Percentiles rank a stretch among this genome's conserved stretches.
Conservation (phyloP, 2,113 vertebrate genomes). For the Odobenus rosmarus region DNA sequence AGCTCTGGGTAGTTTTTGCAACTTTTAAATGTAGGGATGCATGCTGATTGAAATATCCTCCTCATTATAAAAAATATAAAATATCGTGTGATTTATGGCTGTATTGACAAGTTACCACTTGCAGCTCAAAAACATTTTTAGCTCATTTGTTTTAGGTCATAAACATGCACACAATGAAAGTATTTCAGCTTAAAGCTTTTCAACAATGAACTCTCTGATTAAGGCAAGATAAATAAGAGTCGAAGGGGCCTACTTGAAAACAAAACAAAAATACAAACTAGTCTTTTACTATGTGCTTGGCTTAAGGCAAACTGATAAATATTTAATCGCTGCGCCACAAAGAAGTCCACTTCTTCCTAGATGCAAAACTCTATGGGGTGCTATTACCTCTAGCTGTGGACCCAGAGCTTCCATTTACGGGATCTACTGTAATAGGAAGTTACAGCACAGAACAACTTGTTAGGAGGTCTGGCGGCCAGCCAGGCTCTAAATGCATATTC, state of each 20-base stretch:
- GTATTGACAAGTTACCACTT: background rate
- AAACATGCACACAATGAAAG: background rate
- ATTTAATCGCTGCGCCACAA: slow-evolving; percentile 33
- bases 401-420: background rate
- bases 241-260: slow-evolving; percentile 17
- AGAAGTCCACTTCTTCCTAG: background rate
- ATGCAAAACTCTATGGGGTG: background rate
- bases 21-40: background rate
- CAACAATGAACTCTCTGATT: slow-evolving; percentile 37
- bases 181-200: slow-evolving; percentile 22
- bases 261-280: slow-evolving; percentile 47
- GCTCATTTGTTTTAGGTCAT: background rate
- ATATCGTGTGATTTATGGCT: background rate
- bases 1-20: background rate
- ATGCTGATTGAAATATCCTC: slow-evolving; percentile 18
- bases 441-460: slow-evolving; percentile 17
- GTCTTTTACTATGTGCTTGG: background rate
- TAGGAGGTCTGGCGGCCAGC: background rate
- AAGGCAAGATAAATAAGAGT: slow-evolving; percentile 47
- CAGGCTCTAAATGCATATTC: slow-evolving; percentile 17
- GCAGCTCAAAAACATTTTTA: slow-evolving; percentile 32
- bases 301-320: slow-evolving; percentile 59
- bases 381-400: background rate
- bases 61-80: background rate
- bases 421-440: background rate